Percentiles rank a stretch among this genome's conserved stretches.
Evolutionary conservation across 2,888 invertebrate genomes (phyloP).

Genomic region (Nymphalis urticae): DNA sequence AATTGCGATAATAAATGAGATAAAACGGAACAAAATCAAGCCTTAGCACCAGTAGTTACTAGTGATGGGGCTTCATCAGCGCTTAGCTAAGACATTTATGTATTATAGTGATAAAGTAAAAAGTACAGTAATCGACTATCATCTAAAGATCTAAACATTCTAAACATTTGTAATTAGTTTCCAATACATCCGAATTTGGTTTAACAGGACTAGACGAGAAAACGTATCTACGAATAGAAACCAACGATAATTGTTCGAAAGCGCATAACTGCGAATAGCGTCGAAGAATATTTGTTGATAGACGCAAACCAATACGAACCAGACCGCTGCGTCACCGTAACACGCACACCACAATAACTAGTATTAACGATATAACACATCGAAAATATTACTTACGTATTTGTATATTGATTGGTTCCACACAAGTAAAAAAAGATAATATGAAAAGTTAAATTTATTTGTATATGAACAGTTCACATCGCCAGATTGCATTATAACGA

Average conservation of each 20-base stretch:
- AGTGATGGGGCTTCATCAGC: no score
- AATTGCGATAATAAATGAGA: no score
- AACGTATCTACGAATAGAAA: slow-evolving; percentile 59
- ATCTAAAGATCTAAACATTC: background rate
- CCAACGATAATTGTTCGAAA: slow-evolving; percentile 70
- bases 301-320: slow-evolving; percentile 6
- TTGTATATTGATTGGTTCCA: no score
- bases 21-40: no score
- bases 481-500: no score
- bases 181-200: slow-evolving; percentile 27
- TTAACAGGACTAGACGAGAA: slow-evolving; percentile 46
- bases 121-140: background rate
- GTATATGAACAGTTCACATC: no score
- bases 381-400: no score
- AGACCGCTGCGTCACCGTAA: background rate
- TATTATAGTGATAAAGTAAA: background rate
- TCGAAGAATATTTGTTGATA: slow-evolving; percentile 40
- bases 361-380: no score
- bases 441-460: no score
- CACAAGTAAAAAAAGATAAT: no score
- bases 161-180: slow-evolving; percentile 30
- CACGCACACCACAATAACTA: no score
- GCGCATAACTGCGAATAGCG: slow-evolving; percentile 52
- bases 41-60: no score
- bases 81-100: background rate